Evolutionary conservation across 1,140 invertebrate species (phyloP).

Genomic region (Drosophila serrata): DNA sequence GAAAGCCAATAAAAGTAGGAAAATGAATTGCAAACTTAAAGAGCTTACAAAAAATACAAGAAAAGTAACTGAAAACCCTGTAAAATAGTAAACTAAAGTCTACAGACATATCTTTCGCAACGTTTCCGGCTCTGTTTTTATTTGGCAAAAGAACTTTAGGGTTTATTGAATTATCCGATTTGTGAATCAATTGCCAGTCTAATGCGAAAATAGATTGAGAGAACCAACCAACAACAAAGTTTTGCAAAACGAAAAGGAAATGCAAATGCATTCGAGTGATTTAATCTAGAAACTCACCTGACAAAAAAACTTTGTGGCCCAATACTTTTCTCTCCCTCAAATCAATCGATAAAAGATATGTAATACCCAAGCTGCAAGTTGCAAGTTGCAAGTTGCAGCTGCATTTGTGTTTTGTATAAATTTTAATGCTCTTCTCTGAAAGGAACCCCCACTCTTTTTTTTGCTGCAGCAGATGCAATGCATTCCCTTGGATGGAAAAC

Average conservation of each 20-base stretch:
- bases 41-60: conserved; percentile 1
- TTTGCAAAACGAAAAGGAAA: conserved; percentile 31
- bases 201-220: conserved; percentile 64
- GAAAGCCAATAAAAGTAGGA: conserved; percentile 22
- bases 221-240: conserved; percentile 11
- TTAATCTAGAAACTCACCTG: conserved; percentile 62
- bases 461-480: conserved; percentile 16
- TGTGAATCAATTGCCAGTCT: conserved; percentile 72
- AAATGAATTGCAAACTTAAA: conserved; percentile 46
- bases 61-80: background rate
- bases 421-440: conserved; percentile 41
- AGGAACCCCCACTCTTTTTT: background rate
- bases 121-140: background rate
- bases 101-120: conserved; percentile 8
- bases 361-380: conserved; percentile 61
- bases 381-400: conserved; percentile 17
- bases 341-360: conserved; percentile 83
- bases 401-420: conserved; percentile 66
- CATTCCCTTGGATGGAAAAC: conserved; percentile 41
- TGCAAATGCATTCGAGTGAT: conserved; percentile 72
- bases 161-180: conserved; percentile 79
- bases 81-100: conserved; percentile 7
- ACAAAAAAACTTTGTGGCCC: conserved; percentile 46
- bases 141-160: conserved; percentile 37
- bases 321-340: conserved; percentile 36